Percentiles rank a stretch among this genome's conserved stretches.
Evolutionary conservation across 1,140 invertebrate species (phyloP).

Genomic region (Linepithema humile): DNA sequence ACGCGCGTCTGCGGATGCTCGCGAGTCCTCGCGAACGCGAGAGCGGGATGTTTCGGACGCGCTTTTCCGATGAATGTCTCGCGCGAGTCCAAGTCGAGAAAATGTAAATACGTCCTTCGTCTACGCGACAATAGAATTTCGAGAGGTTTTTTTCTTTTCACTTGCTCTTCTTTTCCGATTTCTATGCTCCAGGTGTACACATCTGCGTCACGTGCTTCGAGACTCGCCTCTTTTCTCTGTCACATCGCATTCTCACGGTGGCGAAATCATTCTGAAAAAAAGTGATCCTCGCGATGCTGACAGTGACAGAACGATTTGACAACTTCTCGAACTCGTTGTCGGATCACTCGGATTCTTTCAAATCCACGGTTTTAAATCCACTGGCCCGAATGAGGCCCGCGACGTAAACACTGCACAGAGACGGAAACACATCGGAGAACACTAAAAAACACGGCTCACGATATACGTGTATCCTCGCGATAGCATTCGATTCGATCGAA

Average conservation of each 20-base stretch:
- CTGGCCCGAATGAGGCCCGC: not conserved
- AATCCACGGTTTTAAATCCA: constrained; percentile 46
- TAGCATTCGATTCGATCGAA: constrained; percentile 4
- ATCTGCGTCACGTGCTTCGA: constrained; percentile 33
- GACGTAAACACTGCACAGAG: constrained; percentile 39
- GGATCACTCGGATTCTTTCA: not conserved
- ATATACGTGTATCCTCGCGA: not conserved
- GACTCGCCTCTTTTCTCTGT: too few species aligned
- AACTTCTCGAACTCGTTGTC: not conserved
- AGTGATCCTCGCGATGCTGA: not conserved
- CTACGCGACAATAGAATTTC: too few species aligned
- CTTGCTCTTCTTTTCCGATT: constrained; percentile 35
- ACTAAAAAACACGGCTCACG: constrained; percentile 14
- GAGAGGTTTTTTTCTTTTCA: too few species aligned
- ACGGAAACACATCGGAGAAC: not conserved
- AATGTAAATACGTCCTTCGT: not conserved
- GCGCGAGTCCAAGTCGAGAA: not conserved
- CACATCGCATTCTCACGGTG: not conserved
- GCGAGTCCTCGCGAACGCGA: constrained; percentile 68
- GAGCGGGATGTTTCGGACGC: not conserved
- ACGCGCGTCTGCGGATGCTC: constrained; percentile 82
- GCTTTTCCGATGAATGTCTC: constrained; percentile 3
- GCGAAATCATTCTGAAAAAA: not conserved
- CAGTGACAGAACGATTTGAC: not conserved
- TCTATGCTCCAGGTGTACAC: not conserved